phyloP scores from a whole-genome alignment of 1,140 invertebrate species.

The Holotrichia oblita region DNA sequence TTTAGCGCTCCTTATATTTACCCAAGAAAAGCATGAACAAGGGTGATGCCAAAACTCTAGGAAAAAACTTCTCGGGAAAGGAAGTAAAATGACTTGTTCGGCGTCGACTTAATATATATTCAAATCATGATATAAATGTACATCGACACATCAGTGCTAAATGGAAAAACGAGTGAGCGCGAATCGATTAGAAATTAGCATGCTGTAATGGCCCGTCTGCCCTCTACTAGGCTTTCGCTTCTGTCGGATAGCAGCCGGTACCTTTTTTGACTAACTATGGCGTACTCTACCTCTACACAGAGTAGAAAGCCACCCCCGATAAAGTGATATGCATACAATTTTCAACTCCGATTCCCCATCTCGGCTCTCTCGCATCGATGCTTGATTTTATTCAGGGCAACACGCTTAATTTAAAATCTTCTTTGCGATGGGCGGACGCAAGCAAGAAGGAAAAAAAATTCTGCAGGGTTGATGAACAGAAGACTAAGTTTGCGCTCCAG shows the following conservation, averaged over 20 bases:
- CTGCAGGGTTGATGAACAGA: background rate
- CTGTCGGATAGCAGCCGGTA: conserved; percentile 41
- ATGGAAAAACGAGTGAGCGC: conserved; percentile 39
- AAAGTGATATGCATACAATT: conserved; percentile 48
- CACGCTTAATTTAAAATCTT: conserved; percentile 48
- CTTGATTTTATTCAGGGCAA: conserved; percentile 46
- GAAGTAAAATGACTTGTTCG: background rate
- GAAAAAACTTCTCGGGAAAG: background rate
- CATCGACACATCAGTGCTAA: conserved; percentile 38
- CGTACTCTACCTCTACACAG: no score
- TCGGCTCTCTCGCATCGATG: conserved; percentile 39
- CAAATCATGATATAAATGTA: conserved; percentile 37
- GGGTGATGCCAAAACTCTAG: no score
- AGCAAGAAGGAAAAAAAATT: background rate
- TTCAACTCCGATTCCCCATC: conserved; percentile 45
- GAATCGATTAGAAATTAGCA: conserved; percentile 51
- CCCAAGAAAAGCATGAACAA: no score
- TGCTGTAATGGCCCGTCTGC: conserved; percentile 47
- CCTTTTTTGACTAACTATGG: conserved; percentile 22
- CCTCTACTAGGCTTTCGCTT: background rate
- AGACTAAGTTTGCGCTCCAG: background rate
- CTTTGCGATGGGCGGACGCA: conserved; percentile 3
- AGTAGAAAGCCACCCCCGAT: background rate
- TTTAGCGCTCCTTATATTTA: no score
- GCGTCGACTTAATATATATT: conserved; percentile 25